A percentile compares a stretch with the other conserved stretches of the same genome.
Evolutionary conservation across 2,797 vertebrate genomes (phyloP).

Genomic region (Emydoidea blandingii): DNA sequence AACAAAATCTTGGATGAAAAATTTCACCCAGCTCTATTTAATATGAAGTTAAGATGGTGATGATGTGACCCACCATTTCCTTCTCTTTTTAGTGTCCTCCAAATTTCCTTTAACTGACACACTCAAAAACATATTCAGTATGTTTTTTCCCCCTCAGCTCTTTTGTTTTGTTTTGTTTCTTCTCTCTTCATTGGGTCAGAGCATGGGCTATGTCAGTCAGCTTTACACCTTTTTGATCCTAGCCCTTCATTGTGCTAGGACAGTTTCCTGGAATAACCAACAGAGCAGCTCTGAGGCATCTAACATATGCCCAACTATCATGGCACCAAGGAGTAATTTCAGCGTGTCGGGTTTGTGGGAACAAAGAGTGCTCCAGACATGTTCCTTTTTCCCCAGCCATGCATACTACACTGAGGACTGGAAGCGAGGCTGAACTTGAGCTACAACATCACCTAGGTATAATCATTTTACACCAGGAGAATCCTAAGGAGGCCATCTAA

Average conservation of each 20-base stretch:
- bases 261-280: neutral
- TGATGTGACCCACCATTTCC: neutral
- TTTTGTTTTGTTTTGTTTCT: neutral
- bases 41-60: neutral
- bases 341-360: neutral
- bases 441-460: neutral
- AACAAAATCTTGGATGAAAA: neutral
- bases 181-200: rapidly evolving
- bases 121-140: neutral
- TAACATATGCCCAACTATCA: neutral
- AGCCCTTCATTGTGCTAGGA: neutral
- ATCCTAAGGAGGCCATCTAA: neutral
- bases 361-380: neutral
- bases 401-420: neutral
- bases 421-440: neutral
- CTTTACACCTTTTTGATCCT: neutral
- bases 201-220: neutral
- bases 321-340: neutral
- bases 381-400: neutral
- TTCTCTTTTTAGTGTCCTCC: neutral
- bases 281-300: neutral
- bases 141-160: neutral
- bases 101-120: neutral
- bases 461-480: neutral
- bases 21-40: neutral